phyloP scores from a whole-genome alignment of 2,888 invertebrate species.

The Glyphotaelius pellucidus region DNA sequence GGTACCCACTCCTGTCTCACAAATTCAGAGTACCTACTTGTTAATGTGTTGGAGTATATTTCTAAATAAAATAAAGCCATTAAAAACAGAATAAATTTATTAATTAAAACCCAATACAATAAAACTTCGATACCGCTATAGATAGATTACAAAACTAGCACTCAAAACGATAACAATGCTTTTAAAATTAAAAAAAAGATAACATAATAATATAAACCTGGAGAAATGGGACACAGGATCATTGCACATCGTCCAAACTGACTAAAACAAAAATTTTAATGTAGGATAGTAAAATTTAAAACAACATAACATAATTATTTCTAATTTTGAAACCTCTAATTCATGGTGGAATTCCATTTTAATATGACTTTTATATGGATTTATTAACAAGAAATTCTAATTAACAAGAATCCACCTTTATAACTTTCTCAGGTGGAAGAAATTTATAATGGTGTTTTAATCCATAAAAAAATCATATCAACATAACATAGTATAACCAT shows the following conservation, averaged over 20 bases:
- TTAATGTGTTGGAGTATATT: background rate
- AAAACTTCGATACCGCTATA: constrained; percentile 46
- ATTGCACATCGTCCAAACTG: constrained; percentile 38
- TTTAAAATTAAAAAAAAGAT: constrained; percentile 16
- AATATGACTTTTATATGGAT: too few species aligned
- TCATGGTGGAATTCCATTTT: too few species aligned
- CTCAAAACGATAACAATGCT: constrained; percentile 48
- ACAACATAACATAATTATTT: constrained; percentile 40
- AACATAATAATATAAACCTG: constrained; percentile 37
- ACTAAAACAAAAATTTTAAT: background rate
- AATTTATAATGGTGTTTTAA: too few species aligned
- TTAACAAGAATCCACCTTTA: too few species aligned
- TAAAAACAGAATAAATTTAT: constrained; percentile 57
- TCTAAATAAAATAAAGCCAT: constrained; percentile 13
- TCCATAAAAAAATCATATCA: background rate
- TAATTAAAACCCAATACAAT: constrained; percentile 58
- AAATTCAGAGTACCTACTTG: background rate
- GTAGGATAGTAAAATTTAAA: constrained; percentile 34
- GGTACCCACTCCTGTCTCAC: too few species aligned
- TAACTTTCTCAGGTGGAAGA: too few species aligned
- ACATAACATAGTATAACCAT: constrained; percentile 8
- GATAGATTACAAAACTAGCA: constrained; percentile 42
- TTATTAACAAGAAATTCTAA: too few species aligned
- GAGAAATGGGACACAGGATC: constrained; percentile 2
- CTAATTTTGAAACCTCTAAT: too few species aligned